Percentiles rank a stretch among this genome's conserved stretches.
Evolutionary conservation across 2,797 vertebrate genomes (phyloP).

Genomic region (Gymnopithys bicolor): DNA sequence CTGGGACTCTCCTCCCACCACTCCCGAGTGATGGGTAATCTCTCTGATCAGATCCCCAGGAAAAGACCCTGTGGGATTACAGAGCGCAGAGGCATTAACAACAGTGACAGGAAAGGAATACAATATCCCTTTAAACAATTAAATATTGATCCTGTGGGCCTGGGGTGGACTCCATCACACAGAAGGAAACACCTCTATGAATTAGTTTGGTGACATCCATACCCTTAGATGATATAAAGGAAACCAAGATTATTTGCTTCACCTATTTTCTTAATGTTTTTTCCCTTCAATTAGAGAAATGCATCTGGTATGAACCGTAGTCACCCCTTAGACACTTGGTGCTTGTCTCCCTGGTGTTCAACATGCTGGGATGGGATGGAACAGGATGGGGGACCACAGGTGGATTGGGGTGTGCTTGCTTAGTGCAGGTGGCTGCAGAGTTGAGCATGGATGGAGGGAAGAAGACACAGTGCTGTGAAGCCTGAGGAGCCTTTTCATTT

Average conservation of each 20-base stretch:
- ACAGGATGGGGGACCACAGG: background rate
- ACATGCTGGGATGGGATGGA: background rate
- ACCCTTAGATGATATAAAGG: slow-evolving; percentile 21
- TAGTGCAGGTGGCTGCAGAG: rapidly evolving
- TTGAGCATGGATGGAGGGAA: rapidly evolving
- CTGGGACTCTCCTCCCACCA: slow-evolving; percentile 32
- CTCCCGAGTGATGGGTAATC: slow-evolving; percentile 37
- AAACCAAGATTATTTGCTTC: slow-evolving; percentile 51
- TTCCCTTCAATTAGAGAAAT: slow-evolving; percentile 49
- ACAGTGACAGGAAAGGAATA: slow-evolving; percentile 68
- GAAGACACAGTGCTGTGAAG: background rate
- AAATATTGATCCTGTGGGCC: slow-evolving; percentile 61
- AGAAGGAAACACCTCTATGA: slow-evolving; percentile 59
- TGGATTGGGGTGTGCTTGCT: background rate
- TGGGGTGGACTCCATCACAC: slow-evolving; percentile 56
- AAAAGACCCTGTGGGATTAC: slow-evolving; percentile 63
- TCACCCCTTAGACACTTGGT: rapidly evolving
- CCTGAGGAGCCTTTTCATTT: rapidly evolving
- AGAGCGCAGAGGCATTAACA: slow-evolving; percentile 50
- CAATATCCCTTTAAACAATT: slow-evolving; percentile 72
- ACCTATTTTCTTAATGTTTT: slow-evolving; percentile 41
- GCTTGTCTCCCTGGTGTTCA: rapidly evolving
- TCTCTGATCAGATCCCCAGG: slow-evolving; percentile 55
- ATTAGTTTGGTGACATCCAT: slow-evolving; percentile 50
- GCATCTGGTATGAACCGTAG: rapidly evolving